Evolutionary conservation across 1,140 invertebrate species (phyloP).

Genomic region (Onthophagus taurus): DNA sequence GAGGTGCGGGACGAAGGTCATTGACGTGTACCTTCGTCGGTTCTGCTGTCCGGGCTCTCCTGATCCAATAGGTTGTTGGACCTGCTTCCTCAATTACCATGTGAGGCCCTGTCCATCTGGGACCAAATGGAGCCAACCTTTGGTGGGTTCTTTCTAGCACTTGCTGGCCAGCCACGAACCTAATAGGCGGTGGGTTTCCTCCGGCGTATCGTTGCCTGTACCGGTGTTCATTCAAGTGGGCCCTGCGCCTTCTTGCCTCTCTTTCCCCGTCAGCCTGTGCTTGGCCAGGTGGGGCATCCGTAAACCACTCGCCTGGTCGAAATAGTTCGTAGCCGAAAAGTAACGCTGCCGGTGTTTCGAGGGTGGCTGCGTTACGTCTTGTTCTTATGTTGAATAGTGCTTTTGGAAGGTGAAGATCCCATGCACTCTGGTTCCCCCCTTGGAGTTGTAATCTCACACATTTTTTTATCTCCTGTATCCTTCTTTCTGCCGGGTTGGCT

Average conservation of each 20-base stretch:
- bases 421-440: constrained; percentile 1
- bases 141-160: neutral
- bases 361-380: constrained; percentile 10
- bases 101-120: constrained; percentile 1
- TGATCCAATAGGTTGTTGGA: constrained; percentile 2
- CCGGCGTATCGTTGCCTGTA: no score
- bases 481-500: no score
- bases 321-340: constrained; percentile 2
- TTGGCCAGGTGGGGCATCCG: no score
- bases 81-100: neutral
- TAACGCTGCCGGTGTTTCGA: neutral
- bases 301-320: constrained; percentile 8
- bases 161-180: neutral
- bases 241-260: neutral
- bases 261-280: neutral
- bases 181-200: neutral
- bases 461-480: no score
- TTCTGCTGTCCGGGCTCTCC: neutral
- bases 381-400: constrained; percentile 5
- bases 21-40: constrained; percentile 1
- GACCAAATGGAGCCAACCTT: neutral
- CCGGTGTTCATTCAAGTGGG: neutral
- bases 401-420: neutral
- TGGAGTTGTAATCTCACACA: constrained; percentile 5
- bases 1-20: constrained; percentile 5